Evolutionary conservation across 2,888 invertebrate species (phyloP), one percentile per base, ranked within the genome.

Genomic region (Fragum sueziense): DNA sequence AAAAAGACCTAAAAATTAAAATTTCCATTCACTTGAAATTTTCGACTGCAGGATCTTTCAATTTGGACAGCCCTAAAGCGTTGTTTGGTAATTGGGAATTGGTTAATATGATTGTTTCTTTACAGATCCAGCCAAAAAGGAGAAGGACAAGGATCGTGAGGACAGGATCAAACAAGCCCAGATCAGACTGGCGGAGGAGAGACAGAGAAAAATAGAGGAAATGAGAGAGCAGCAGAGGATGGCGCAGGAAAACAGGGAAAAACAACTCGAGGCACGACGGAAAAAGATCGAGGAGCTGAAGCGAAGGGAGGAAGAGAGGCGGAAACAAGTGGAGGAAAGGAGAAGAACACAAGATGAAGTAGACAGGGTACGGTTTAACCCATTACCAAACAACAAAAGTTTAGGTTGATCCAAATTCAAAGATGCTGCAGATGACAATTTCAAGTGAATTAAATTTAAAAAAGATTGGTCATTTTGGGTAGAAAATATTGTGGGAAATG

Each of bases 161-260:
- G 91, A 91, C 47, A 76, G 87, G 29, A 89, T 90, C 9, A 80
- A 87, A 22, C 80, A 84, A 29, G 87, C 89, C 2, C 84, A 89
- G 65, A 88, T 88, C 41, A 85, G 87, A 61, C 82, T 90, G 74
- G 88, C 87, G 11, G 88, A 89, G 74, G 91, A 91, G 72, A 76
- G 91, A 59, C 85, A 86, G 72, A 85, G 76, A 57, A 90, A 90
- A 71, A 82, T 90, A 33, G 88, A 90, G 41, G 91, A 91, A 74
- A 86, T 91, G 85, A 80, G 85, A 70, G 90, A 91, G 69, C 89
- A 90, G 70, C 90, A 91, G 75, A 71, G 88, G 68, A 74, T 86
- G 22, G 90, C 91, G 1, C 90, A 91, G 79, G 90, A 91, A 73
- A 90, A 90, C 71, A 76, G 91, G 31, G 89, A 90, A 68, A 87